phyloP scores from a whole-genome alignment of 2,113 vertebrate species.

The Centrocercus urophasianus region DNA sequence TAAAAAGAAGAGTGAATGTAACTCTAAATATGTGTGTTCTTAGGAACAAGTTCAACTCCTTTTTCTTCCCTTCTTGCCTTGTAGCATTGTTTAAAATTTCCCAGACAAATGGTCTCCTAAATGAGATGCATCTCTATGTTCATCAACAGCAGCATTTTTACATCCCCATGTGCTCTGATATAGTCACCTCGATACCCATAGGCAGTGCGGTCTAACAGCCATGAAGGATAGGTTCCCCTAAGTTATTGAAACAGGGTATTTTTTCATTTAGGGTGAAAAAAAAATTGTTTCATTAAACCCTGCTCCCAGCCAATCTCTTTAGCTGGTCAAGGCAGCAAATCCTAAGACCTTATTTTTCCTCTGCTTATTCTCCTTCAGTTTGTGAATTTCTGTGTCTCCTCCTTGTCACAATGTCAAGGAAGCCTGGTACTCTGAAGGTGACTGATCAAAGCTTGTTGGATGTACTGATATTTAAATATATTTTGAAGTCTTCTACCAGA shows the following conservation, averaged over 20 bases:
- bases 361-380: neutral
- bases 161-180: neutral
- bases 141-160: neutral
- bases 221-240: neutral
- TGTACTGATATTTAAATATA: neutral
- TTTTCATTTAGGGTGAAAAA: neutral
- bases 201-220: neutral
- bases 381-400: accelerated
- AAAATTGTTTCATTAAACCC: neutral
- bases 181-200: neutral
- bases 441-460: neutral
- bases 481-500: neutral
- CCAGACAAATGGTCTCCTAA: neutral
- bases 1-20: neutral
- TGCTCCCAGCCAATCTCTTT: neutral
- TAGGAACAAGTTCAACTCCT: neutral
- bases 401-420: neutral
- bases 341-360: neutral
- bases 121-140: neutral
- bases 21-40: neutral
- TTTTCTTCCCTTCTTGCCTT: neutral
- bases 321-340: neutral
- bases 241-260: neutral
- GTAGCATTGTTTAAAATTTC: neutral
- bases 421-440: neutral